Evolutionary conservation across 2,888 invertebrate genomes (phyloP), one percentile per base, ranked within the genome.

Genomic region (Lepidonotus clava): DNA sequence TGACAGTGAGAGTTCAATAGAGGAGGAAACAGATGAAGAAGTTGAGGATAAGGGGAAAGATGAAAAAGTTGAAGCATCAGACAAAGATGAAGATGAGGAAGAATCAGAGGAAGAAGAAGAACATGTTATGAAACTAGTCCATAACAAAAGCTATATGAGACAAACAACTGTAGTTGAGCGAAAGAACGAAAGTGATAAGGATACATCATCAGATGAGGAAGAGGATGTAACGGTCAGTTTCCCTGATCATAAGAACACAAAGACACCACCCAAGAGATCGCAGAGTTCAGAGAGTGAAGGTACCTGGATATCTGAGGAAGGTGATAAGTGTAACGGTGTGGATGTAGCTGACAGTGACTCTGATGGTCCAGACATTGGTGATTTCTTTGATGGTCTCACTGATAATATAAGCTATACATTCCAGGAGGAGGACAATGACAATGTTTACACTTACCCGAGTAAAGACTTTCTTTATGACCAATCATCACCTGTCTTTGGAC

Each of bases 21-120:
- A 18, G 41, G 34, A 41, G 34, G 85, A 71, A 38, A 34, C 24
- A 28, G 83, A 46, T 46, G 66, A 71, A 41, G 46, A 46, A 36
- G 71, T 41, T 11, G 34, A 32, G 40, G 85, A 71, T 24, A 14
- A 67, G 14, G 28, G 61, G n/a, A 28, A n/a, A 21, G 24, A 40
- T 40, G 84, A 84, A 6, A 18, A 67, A n/a, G 40, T 38, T 40
- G 61, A 46, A 67, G 40, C 36, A 2, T 38, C 34, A 24, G 38
- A 53, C 11, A 53, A 76, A 32, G 67, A 46, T 32, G 87, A 84
- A 28, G 77, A 38, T 46, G 76, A 76, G 6, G 67, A 86, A 32
- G 46, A 71, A 34, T 34, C 38, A 18, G 85, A 38, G 8, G 51
- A 53, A 24, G 84, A 84, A 34, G 41, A 41, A 11, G n/a, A 6